Percentiles rank a stretch among this genome's conserved stretches.
Evolutionary conservation across 2,888 invertebrate genomes (phyloP).

Genomic region (Theretra japonica): DNA sequence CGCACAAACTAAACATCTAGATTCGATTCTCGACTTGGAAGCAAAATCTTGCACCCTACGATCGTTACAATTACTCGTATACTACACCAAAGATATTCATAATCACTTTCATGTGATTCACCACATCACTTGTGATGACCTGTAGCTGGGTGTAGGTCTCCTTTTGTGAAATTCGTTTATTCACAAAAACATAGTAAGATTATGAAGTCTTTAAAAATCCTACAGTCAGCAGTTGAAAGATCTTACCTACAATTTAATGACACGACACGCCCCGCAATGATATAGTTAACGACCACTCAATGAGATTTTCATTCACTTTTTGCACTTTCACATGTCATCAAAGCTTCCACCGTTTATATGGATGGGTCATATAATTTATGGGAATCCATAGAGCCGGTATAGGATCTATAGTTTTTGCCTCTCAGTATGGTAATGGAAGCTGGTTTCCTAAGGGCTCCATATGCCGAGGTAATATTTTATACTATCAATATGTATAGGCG

Average conservation of each 20-base stretch:
- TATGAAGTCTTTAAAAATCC: not conserved
- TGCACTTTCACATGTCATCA: slow-evolving; percentile 13
- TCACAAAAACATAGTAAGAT: not conserved
- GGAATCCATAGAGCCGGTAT: slow-evolving; percentile 17
- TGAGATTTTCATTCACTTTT: slow-evolving; percentile 20
- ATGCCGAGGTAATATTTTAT: slow-evolving; percentile 28
- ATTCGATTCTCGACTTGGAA: too few relatives aligned
- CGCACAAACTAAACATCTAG: too few relatives aligned
- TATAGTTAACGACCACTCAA: slow-evolving; percentile 21
- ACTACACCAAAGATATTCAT: too few relatives aligned
- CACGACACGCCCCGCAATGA: slow-evolving; percentile 9
- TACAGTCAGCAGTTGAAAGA: slow-evolving; percentile 1
- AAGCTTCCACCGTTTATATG: slow-evolving; percentile 21
- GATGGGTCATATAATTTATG: slow-evolving; percentile 28
- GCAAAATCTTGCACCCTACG: too few relatives aligned
- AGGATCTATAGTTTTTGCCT: slow-evolving; percentile 16
- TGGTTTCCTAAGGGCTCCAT: slow-evolving; percentile 24
- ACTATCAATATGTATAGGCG: slow-evolving; percentile 26
- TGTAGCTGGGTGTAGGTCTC: too few relatives aligned
- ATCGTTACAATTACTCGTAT: too few relatives aligned
- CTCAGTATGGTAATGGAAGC: slow-evolving; percentile 24
- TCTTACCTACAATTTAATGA: not conserved
- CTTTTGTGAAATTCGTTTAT: too few relatives aligned
- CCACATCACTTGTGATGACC: too few relatives aligned
- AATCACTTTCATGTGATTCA: too few relatives aligned